Evolutionary conservation across 2,113 vertebrate genomes (phyloP).

Genomic region (Cacatua alba): DNA sequence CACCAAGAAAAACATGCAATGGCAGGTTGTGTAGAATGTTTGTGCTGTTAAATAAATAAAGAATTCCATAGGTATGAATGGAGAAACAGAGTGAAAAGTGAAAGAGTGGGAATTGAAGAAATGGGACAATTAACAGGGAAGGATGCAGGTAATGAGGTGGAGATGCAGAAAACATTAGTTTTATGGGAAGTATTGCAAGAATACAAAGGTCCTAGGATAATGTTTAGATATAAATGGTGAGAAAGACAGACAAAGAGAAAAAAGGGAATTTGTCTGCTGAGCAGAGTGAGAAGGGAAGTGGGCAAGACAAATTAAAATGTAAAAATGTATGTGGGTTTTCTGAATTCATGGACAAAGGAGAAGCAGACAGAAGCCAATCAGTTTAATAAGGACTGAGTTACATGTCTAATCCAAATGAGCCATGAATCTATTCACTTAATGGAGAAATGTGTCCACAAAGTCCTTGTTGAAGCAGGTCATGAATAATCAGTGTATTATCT

Average conservation of each 20-base stretch:
- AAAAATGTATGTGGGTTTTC: not conserved
- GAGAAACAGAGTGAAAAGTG: not conserved
- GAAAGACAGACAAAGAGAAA: not conserved
- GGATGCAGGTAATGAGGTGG: not conserved
- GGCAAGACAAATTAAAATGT: not conserved
- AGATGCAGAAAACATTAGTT: not conserved
- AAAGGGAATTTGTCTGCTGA: not conserved
- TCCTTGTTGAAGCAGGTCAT: not conserved
- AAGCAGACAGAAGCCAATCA: not conserved
- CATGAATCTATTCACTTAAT: conserved; percentile 6
- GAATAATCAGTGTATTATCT: conserved; percentile 1
- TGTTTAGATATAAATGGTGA: not conserved
- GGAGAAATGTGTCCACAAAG: not conserved
- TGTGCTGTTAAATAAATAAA: not conserved
- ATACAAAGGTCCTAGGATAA: not conserved
- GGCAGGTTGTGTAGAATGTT: not conserved
- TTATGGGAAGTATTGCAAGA: not conserved
- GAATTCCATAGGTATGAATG: not conserved
- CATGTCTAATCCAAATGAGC: conserved; percentile 30
- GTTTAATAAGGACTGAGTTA: conserved; percentile 30
- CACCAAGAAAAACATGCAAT: not conserved
- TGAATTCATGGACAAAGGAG: not conserved
- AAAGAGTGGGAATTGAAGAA: not conserved
- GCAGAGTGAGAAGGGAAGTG: not conserved
- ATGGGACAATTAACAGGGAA: not conserved